Evolutionary conservation across 2,888 invertebrate species (phyloP), one percentile per base, ranked within the genome.

Genomic region (Ichneumoninae sp.): DNA sequence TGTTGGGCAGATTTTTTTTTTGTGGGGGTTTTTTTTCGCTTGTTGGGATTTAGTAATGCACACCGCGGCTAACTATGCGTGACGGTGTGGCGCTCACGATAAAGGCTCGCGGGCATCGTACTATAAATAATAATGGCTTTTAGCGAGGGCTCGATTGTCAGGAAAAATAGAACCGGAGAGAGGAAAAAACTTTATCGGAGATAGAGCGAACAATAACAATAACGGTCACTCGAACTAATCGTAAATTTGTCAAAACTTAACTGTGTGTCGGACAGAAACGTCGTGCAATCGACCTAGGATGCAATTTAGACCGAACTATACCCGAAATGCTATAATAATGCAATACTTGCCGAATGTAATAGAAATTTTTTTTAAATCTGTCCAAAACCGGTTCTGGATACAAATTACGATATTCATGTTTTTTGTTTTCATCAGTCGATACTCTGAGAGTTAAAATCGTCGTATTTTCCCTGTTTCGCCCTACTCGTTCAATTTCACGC

Each of bases 1-100:
- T 79, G 47, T 30, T 22, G 52, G 19, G 30, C n/a, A 2, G 22
- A 26, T 54, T 40, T 70, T 65, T 73, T 33, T 47, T 60, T 70
- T 70, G 36, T 7, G 10, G 71, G 26, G 33, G 22, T 63, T 36
- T 36, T 30, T 57, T 71, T 78, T 33, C 60, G 57, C 60, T 33
- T 36, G 36, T 22, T 65, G 19, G n/a, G 54, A n/a, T 22, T 63
- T 63, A 63, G 44, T 50, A 70, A 65, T 60, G 81, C 33, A 69
- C 70, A 26, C 73, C 54, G 74, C 65, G 78, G 78, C 70, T 85
- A 85, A 85, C 81, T 85, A 81, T 81, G 84, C 84, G 84, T 85
- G 81, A 85, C 84, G 84, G 84, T 70, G 84, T 81, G 84, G 84
- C 75, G 81, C 77, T 84, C 77, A 84, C 74, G 84, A 84, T 65